Conservation (phyloP, 2,888 invertebrate species). For the Nephrotoma guestfalica region DNA sequence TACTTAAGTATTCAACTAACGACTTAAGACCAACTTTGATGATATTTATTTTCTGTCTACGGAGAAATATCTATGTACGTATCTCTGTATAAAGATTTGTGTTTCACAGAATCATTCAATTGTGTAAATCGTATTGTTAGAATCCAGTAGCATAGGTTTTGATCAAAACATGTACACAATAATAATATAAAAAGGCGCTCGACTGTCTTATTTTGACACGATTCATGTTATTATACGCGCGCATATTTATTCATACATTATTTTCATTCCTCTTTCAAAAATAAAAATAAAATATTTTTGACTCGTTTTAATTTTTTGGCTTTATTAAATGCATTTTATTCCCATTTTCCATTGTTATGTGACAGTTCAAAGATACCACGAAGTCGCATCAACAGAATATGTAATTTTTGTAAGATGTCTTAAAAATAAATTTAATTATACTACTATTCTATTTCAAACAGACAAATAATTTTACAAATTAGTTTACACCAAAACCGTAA, state of each 20-base stretch:
- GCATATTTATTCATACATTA: neutral
- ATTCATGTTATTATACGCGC: neutral
- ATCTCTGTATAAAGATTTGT: neutral
- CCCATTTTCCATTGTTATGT: neutral
- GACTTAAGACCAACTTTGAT: neutral
- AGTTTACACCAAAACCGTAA: too few relatives aligned
- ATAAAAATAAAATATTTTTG: neutral
- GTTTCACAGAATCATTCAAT: neutral
- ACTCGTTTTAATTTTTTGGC: neutral
- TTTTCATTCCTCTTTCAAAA: neutral
- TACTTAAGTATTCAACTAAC: neutral
- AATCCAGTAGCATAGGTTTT: neutral
- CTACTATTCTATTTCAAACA: too few relatives aligned
- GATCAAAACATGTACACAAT: neutral
- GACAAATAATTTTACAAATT: too few relatives aligned
- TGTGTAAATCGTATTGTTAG: neutral
- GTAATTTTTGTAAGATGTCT: too few relatives aligned
- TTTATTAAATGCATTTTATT: neutral
- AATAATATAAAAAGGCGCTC: neutral
- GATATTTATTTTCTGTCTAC: neutral
- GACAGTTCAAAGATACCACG: neutral
- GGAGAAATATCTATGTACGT: neutral
- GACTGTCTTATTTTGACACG: neutral
- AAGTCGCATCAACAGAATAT: neutral
- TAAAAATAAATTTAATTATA: too few relatives aligned